Evolutionary conservation across 2,888 invertebrate genomes (phyloP).

Genomic region (Tetragonisca angustula): DNA sequence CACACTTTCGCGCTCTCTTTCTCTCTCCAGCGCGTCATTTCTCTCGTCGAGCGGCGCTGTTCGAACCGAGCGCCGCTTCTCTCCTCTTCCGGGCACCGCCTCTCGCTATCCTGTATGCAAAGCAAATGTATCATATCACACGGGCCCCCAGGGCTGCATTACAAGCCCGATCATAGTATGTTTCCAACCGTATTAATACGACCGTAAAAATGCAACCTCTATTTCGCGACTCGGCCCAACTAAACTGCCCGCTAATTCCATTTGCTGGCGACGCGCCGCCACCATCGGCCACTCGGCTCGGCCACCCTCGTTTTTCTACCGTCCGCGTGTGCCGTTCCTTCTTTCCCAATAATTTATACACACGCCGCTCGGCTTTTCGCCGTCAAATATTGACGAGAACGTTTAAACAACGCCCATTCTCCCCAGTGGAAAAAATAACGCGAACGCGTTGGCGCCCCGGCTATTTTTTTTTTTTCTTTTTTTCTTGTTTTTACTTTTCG

Average conservation of each 20-base stretch:
- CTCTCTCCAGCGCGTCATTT: slow-evolving; percentile 48
- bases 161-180: slow-evolving; percentile 81
- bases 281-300: too few relatives aligned
- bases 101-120: slow-evolving; percentile 74
- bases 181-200: slow-evolving; percentile 80
- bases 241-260: slow-evolving; percentile 78
- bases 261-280: slow-evolving; percentile 63
- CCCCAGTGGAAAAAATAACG: not conserved
- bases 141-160: slow-evolving; percentile 82
- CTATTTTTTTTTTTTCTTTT: not conserved
- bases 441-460: not conserved
- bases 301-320: slow-evolving; percentile 17
- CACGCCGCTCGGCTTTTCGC: not conserved
- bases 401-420: slow-evolving; percentile 17
- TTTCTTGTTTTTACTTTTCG: too few relatives aligned
- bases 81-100: slow-evolving; percentile 52
- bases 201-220: slow-evolving; percentile 77
- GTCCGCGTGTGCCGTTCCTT: not conserved
- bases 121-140: slow-evolving; percentile 82
- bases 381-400: slow-evolving; percentile 26
- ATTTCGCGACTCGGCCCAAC: slow-evolving; percentile 73
- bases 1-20: slow-evolving; percentile 57
- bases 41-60: slow-evolving; percentile 37
- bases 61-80: slow-evolving; percentile 30
- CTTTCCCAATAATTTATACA: slow-evolving; percentile 37